Evolutionary conservation across 1,140 invertebrate species (phyloP).

Genomic region (Oscheius sp.): DNA sequence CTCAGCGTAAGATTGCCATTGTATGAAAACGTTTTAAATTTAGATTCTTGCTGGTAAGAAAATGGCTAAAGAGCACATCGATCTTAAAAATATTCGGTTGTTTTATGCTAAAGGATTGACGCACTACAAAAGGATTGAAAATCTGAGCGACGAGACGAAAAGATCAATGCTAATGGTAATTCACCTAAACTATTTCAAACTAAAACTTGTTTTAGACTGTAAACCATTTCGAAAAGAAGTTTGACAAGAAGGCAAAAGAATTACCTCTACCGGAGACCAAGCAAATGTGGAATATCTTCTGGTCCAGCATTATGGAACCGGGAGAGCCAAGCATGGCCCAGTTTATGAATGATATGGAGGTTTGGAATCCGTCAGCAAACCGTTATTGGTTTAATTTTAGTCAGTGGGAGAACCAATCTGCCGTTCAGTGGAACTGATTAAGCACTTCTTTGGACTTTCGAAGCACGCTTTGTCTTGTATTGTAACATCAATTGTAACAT

Average conservation of each 20-base stretch:
- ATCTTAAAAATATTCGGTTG: constrained; percentile 2
- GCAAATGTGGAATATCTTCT: constrained; percentile 37
- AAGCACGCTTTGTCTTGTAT: constrained; percentile 84
- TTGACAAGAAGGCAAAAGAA: constrained; percentile 43
- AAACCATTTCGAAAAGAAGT: constrained; percentile 55
- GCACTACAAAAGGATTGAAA: constrained; percentile 15
- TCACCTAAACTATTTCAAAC: too few species aligned
- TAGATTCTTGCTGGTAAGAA: neutral
- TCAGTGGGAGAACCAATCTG: constrained; percentile 56
- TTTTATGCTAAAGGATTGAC: constrained; percentile 35
- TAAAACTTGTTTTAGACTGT: too few species aligned
- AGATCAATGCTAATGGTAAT: neutral
- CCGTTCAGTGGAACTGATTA: constrained; percentile 62
- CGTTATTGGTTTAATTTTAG: too few species aligned
- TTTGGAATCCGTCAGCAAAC: too few species aligned
- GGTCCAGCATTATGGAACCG: neutral
- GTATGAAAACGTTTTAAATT: constrained; percentile 24
- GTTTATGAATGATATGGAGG: too few species aligned
- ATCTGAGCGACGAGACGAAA: neutral
- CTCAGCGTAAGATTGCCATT: constrained; percentile 40
- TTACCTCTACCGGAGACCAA: constrained; percentile 46
- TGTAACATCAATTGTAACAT: too few species aligned
- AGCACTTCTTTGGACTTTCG: constrained; percentile 71
- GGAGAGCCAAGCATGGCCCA: neutral
- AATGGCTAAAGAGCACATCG: neutral